Conservation (phyloP, 2,113 vertebrate genomes). For the Dolichotis patagonum region DNA sequence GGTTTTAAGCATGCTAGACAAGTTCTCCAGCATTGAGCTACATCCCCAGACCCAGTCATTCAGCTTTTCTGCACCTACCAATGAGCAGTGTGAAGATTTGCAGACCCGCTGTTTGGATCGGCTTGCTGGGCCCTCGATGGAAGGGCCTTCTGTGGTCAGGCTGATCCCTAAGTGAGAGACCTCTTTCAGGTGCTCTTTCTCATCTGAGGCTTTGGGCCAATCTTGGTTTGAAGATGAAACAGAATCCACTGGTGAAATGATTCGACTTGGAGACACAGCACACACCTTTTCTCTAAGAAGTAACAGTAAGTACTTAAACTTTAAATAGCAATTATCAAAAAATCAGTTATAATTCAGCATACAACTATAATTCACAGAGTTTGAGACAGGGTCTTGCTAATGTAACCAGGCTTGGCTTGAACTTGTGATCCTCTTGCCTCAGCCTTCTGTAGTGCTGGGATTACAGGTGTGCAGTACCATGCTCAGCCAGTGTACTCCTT, state of each 20-base stretch:
- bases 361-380: neutral
- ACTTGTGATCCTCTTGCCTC: neutral
- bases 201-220: slow-evolving; percentile 79
- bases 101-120: neutral
- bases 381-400: neutral
- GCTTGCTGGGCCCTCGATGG: neutral
- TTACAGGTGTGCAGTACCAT: neutral
- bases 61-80: neutral
- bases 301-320: slow-evolving; percentile 86
- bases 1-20: neutral
- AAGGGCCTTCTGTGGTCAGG: slow-evolving; percentile 57
- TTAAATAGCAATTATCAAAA: neutral
- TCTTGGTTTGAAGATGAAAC: slow-evolving; percentile 88
- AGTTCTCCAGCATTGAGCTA: neutral
- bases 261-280: slow-evolving; percentile 93
- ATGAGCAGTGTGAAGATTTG: neutral
- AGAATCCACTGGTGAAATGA: slow-evolving; percentile 91
- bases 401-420: neutral
- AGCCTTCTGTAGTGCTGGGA: neutral
- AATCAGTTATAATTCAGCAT: neutral
- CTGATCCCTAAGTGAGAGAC: neutral
- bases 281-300: slow-evolving; percentile 89
- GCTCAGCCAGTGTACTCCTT: neutral
- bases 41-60: neutral
- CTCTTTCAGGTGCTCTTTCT: slow-evolving; percentile 78